phyloP scores from a whole-genome alignment of 2,888 invertebrate species.

The Tetheella fluctuosa region DNA sequence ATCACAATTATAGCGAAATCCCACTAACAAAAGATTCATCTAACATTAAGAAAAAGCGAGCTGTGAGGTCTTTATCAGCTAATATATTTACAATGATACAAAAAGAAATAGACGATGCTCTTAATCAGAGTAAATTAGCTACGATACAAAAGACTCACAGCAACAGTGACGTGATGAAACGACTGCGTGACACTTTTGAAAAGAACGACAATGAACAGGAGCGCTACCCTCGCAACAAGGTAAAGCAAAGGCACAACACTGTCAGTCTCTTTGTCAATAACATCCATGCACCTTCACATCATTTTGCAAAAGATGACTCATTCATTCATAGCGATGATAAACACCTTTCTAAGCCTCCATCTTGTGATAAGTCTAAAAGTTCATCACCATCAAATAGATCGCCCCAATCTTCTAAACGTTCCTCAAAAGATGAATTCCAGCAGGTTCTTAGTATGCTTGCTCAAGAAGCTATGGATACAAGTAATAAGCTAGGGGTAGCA shows the following conservation, averaged over 20 bases:
- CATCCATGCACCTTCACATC: conserved; percentile 71
- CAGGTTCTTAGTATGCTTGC: conserved; percentile 89
- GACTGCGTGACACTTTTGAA: conserved; percentile 75
- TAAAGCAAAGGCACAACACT: conserved; percentile 81
- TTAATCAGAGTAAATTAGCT: conserved; percentile 78
- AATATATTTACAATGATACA: conserved; percentile 92
- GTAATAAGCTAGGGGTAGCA: conserved; percentile 87
- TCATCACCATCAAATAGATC: conserved; percentile 84
- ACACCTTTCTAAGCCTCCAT: conserved; percentile 77
- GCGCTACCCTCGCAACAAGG: conserved; percentile 77
- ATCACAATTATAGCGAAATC: conserved; percentile 65
- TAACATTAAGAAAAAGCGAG: conserved; percentile 89
- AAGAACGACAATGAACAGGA: conserved; percentile 75
- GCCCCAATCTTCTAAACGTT: conserved; percentile 77
- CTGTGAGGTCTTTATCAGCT: conserved; percentile 92
- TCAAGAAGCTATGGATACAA: conserved; percentile 90
- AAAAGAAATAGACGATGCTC: conserved; percentile 85
- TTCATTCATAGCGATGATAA: conserved; percentile 79
- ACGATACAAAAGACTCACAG: conserved; percentile 86
- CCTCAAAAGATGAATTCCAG: conserved; percentile 84
- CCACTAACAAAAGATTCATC: conserved; percentile 65
- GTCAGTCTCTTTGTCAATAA: conserved; percentile 79
- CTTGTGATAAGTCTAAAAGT: conserved; percentile 81
- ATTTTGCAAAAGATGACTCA: conserved; percentile 82
- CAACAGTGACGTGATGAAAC: conserved; percentile 83